phyloP scores from a whole-genome alignment of 2,797 vertebrate species.

The Intellagama lesueurii region DNA sequence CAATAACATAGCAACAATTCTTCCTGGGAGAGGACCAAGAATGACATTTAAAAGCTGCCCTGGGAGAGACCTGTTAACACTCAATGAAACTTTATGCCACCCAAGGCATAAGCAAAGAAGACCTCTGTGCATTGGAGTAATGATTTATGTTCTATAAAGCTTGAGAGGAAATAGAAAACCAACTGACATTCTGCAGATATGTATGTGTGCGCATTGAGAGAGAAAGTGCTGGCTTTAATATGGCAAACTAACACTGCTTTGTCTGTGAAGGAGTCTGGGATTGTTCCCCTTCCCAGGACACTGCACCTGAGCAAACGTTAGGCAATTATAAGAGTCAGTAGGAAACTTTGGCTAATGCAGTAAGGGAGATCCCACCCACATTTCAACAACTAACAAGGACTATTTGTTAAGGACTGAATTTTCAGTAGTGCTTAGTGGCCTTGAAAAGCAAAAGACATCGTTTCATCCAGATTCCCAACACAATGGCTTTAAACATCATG shows the following conservation, averaged over 20 bases:
- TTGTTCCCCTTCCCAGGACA: background rate
- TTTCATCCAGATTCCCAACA: background rate
- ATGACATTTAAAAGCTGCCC: background rate
- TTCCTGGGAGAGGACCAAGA: background rate
- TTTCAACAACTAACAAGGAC: background rate
- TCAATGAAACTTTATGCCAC: background rate
- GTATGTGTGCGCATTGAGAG: background rate
- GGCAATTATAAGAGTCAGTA: background rate
- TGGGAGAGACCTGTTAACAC: background rate
- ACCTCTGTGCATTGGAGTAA: background rate
- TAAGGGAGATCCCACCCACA: background rate
- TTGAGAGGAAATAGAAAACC: background rate
- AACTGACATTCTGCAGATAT: background rate
- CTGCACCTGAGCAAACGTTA: constrained; percentile 2
- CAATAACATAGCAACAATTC: background rate
- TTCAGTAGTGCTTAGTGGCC: background rate
- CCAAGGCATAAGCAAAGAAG: background rate
- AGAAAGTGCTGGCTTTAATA: background rate
- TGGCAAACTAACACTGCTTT: background rate
- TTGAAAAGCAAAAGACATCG: background rate
- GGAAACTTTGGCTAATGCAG: background rate
- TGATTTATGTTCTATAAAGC: background rate
- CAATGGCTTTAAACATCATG: background rate
- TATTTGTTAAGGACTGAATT: background rate
- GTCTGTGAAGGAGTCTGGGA: background rate